A percentile compares a stretch with the other conserved stretches of the same genome.
phyloP scores from a whole-genome alignment of 1,140 invertebrate genomes.

The Olivierus martensii region DNA sequence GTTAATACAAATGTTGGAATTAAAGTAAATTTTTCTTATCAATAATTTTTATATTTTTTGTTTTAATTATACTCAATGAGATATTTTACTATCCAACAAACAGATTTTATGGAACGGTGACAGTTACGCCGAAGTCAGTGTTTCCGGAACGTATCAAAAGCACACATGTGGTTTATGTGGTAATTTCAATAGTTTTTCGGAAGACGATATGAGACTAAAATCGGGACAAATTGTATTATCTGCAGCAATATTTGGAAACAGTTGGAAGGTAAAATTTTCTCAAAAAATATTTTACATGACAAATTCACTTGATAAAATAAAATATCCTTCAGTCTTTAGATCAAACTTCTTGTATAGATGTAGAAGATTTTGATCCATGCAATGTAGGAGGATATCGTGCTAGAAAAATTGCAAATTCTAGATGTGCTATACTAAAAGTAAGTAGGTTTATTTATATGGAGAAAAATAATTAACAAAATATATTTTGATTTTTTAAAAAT shows the following conservation, averaged over 20 bases:
- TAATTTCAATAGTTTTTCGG: constrained; percentile 71
- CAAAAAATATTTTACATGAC: no score
- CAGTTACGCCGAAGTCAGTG: constrained; percentile 77
- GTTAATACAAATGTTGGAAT: constrained; percentile 16
- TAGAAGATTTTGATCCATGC: constrained; percentile 14
- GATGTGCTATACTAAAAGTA: constrained; percentile 49
- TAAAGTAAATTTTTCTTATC: constrained; percentile 3
- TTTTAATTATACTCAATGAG: no score
- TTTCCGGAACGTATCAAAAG: constrained; percentile 58
- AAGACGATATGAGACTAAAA: constrained; percentile 43
- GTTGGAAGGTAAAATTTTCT: constrained; percentile 22
- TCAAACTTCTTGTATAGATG: constrained; percentile 1
- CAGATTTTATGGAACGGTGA: constrained; percentile 80
- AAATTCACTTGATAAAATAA: no score
- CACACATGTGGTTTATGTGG: constrained; percentile 79
- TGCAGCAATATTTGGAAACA: constrained; percentile 20
- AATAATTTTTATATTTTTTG: neutral
- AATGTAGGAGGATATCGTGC: constrained; percentile 11
- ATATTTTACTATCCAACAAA: neutral
- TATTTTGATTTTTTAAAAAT: no score
- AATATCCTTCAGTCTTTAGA: no score
- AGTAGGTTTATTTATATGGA: constrained; percentile 18
- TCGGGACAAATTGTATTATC: constrained; percentile 46
- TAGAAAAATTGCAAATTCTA: constrained; percentile 12
- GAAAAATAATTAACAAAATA: no score